Base-by-base conservation (phyloP, 2,888 invertebrate species). In the Sepioteuthis lessoniana region DNA sequence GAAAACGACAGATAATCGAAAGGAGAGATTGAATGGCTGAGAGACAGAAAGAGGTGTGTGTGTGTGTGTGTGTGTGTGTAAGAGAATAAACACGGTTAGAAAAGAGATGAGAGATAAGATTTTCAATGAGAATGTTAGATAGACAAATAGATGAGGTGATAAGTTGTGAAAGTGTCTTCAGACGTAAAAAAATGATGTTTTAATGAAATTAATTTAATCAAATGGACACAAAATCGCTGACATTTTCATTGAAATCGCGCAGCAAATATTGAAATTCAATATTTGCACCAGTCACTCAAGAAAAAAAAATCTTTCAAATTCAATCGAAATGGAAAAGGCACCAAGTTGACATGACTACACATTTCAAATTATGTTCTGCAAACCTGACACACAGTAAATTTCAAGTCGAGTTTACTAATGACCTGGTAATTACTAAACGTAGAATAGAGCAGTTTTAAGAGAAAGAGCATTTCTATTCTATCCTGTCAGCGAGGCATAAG, bases 191-290 rank as follows among this genome's bases (percentile, higher is more conserved):
- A 47, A n/a, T n/a, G n/a, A 76, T 35, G 4, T 76, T n/a, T 76
- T 76, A n/a, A 76, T 76, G 76, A n/a, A 76, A n/a, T 76, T 76
- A 76, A n/a, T 76, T 35, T 76, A 76, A 76, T 76, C n/a, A 76
- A 76, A 76, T 76, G 76, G n/a, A 76, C n/a, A 35, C n/a, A 16
- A 76, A 35, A 35, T 76, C n/a, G 31, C n/a, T 76, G 35, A 35
- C 19, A 76, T 76, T 76, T n/a, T 76, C 16, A 35, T 76, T 2
- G 76, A 35, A 76, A 76, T 76, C 76, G 16, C 35, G n/a, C 35
- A 13, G n/a, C 16, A 76, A 76, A 76, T 76, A 76, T 76, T 35
- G 76, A n/a, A 76, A 76, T 76, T 76, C 76, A 76, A 76, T 76
- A 76, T 35, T n/a, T 76, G n/a, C 19, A n/a, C 16, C 76, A 76